Evolutionary conservation across 2,888 invertebrate genomes (phyloP).

Genomic region (Ligdia adustata): DNA sequence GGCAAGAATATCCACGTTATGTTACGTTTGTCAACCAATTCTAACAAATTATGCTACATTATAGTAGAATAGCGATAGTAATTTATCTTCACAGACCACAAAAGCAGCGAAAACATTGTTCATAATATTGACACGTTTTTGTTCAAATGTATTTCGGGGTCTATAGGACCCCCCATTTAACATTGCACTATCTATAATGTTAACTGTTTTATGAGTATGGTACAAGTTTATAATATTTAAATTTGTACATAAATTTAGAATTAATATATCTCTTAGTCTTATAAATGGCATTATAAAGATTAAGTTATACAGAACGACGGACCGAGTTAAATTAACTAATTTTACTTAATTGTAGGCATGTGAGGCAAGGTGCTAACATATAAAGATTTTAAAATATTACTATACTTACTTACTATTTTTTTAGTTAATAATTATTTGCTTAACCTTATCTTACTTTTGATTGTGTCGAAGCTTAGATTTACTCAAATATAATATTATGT

Average conservation of each 20-base stretch:
- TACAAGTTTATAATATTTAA: constrained; percentile 14
- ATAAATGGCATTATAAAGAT: too few relatives aligned
- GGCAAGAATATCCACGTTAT: constrained; percentile 55
- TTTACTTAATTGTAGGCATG: too few relatives aligned
- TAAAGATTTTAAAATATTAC: too few relatives aligned
- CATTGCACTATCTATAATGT: constrained; percentile 63
- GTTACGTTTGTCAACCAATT: constrained; percentile 50
- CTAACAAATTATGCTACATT: constrained; percentile 75
- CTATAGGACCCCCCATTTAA: constrained; percentile 71
- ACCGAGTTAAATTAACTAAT: too few relatives aligned
- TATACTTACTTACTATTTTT: too few relatives aligned
- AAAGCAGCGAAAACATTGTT: constrained; percentile 76
- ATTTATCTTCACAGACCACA: constrained; percentile 79
- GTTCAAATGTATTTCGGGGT: constrained; percentile 60
- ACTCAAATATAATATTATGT: too few relatives aligned
- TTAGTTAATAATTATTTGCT: too few relatives aligned
- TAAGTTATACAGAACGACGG: too few relatives aligned
- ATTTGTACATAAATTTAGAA: background rate
- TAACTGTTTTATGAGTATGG: constrained; percentile 37
- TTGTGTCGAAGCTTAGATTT: too few relatives aligned
- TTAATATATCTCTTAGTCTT: too few relatives aligned
- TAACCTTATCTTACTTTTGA: too few relatives aligned
- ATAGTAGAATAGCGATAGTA: constrained; percentile 62
- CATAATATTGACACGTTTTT: constrained; percentile 82
- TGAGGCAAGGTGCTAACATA: too few relatives aligned